phyloP scores from a whole-genome alignment of 2,888 invertebrate species.

The Capitulum mitella region DNA sequence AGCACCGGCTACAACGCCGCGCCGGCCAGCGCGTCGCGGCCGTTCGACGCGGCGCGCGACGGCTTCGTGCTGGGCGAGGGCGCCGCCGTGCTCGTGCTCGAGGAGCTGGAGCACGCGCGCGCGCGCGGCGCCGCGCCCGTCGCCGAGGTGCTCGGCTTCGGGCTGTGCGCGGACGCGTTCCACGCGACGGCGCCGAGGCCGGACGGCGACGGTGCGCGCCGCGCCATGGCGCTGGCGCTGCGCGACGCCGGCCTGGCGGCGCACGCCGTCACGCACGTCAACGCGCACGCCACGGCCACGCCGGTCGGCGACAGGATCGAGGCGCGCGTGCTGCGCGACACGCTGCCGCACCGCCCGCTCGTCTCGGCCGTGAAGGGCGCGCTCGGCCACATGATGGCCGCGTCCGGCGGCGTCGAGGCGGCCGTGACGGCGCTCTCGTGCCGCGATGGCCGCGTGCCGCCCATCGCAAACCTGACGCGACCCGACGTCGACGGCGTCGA shows the following conservation, averaged over 20 bases:
- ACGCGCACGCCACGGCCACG: constrained; percentile 97
- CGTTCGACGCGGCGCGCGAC: constrained; percentile 83
- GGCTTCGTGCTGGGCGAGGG: constrained; percentile 99
- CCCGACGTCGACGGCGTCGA: constrained; percentile 44
- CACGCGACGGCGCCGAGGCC: constrained; percentile 88
- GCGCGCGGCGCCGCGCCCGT: constrained; percentile 71
- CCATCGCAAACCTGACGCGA: constrained; percentile 76
- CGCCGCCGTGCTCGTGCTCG: constrained; percentile 61
- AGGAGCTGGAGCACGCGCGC: constrained; percentile 57
- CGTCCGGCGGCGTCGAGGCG: constrained; percentile 92
- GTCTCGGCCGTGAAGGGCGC: constrained; percentile 84
- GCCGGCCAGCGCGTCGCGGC: constrained; percentile 75
- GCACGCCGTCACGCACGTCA: constrained; percentile 63
- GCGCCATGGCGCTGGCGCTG: constrained; percentile 59
- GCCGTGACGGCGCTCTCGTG: constrained; percentile 76
- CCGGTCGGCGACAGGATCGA: constrained; percentile 87
- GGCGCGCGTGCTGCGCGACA: constrained; percentile 53
- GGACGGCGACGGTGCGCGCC: constrained; percentile 58
- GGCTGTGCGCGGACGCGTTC: constrained; percentile 84
- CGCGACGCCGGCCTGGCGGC: constrained; percentile 31
- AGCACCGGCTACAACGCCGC: constrained; percentile 74
- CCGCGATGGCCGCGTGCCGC: constrained; percentile 66
- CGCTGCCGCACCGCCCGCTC: constrained; percentile 38
- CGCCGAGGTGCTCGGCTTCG: constrained; percentile 87
- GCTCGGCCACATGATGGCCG: constrained; percentile 89